These are phyloP conservation scores for Aphidius gifuensis DNA, from an alignment of 1,140 invertebrate genomes.

Conservation along the genomic window DNA sequence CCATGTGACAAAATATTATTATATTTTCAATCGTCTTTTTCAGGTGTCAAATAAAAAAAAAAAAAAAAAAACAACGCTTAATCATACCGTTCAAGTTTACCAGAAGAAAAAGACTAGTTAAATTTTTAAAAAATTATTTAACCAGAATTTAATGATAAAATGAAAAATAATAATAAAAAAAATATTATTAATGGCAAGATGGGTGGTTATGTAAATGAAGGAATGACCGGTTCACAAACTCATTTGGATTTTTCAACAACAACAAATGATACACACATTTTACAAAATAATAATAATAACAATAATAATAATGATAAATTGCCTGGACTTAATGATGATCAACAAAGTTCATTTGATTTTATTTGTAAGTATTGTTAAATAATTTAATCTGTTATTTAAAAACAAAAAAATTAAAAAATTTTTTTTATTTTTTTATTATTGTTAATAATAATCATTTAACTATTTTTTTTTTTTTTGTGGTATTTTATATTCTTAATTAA, in stretches of 20 bases:
- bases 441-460: slow-evolving; percentile 2
- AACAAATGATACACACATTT: slow-evolving; percentile 28
- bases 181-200: slow-evolving; percentile 26
- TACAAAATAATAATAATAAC: slow-evolving; percentile 21
- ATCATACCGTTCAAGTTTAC: too few species aligned
- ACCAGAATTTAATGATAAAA: slow-evolving; percentile 26
- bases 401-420: background rate
- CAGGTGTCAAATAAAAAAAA: too few species aligned
- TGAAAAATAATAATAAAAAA: slow-evolving; percentile 24
- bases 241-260: slow-evolving; percentile 34
- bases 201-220: slow-evolving; percentile 49
- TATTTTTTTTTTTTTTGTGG: background rate
- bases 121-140: too few species aligned
- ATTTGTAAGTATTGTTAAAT: slow-evolving; percentile 46
- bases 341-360: slow-evolving; percentile 52
- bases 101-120: too few species aligned
- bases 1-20: too few species aligned
- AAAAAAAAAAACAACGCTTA: too few species aligned
- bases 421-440: background rate
- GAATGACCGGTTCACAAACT: slow-evolving; percentile 40
- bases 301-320: too few species aligned
- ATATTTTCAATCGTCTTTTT: too few species aligned
- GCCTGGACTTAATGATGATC: slow-evolving; percentile 36
- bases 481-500: background rate
- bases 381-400: background rate